A percentile compares a stretch with the other conserved stretches of the same genome.
These are phyloP conservation scores for Bombylius major DNA, from an alignment of 2,888 invertebrate genomes.

Conservation along the genomic window DNA sequence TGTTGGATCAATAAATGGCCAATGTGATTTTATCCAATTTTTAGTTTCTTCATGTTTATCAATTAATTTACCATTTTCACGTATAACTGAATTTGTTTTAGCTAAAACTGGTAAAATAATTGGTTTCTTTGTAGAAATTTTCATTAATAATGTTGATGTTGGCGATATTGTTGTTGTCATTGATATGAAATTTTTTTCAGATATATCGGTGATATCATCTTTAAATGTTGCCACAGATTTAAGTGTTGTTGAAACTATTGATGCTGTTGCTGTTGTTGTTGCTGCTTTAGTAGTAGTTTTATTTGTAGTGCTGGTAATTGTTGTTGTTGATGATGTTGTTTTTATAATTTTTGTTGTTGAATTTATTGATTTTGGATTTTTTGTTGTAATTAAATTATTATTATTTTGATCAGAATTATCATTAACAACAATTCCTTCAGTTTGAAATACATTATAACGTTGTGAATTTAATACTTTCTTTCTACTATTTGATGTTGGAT, in stretches of 20 bases:
- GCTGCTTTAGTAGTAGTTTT: constrained; percentile 28
- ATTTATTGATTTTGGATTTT: neutral
- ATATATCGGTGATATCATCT: neutral
- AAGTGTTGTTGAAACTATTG: constrained; percentile 1
- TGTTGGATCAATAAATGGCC: constrained; percentile 53
- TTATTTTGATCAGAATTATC: neutral
- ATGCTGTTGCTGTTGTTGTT: constrained; percentile 22
- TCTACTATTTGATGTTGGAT: neutral
- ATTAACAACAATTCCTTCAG: neutral
- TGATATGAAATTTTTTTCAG: constrained; percentile 23
- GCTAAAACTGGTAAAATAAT: constrained; percentile 37
- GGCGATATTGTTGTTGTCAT: constrained; percentile 23
- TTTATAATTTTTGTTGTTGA: neutral
- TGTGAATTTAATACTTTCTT: neutral
- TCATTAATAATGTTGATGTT: constrained; percentile 24
- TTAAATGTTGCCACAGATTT: neutral
- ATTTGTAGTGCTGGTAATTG: neutral
- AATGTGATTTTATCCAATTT: constrained; percentile 48
- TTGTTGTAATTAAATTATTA: neutral
- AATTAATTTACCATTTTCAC: constrained; percentile 13
- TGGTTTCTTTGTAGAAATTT: constrained; percentile 43
- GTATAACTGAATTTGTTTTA: constrained; percentile 22
- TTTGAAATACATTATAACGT: neutral
- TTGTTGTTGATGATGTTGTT: neutral
- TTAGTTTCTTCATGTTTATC: constrained; percentile 17